phyloP scores from a whole-genome alignment of 2,888 invertebrate species.

The Scelioninae gen. 2 region DNA sequence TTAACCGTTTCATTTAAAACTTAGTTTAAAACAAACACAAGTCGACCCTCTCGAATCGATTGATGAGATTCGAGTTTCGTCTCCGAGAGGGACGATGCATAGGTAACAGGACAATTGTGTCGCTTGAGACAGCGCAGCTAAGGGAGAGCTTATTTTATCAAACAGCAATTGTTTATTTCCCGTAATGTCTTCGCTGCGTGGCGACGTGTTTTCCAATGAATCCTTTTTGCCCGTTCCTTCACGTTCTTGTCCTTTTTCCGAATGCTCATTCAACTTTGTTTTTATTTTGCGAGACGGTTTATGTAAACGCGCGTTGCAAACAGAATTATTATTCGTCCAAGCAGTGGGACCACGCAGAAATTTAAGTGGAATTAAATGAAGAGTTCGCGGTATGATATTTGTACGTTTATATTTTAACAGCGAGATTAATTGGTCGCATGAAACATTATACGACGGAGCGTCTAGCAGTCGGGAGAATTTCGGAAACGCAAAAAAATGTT shows the following conservation, averaged over 20 bases:
- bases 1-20: slow-evolving; percentile 53
- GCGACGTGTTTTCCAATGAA: slow-evolving; percentile 17
- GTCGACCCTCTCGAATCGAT: slow-evolving; percentile 46
- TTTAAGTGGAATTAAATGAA: slow-evolving; percentile 19
- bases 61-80: slow-evolving; percentile 44
- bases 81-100: slow-evolving; percentile 24
- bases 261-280: neutral
- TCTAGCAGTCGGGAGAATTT: slow-evolving; percentile 14
- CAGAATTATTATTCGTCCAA: slow-evolving; percentile 12
- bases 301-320: slow-evolving; percentile 19
- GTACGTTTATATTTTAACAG: slow-evolving; percentile 11
- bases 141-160: slow-evolving; percentile 43
- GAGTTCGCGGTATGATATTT: slow-evolving; percentile 9
- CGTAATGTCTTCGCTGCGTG: slow-evolving; percentile 1
- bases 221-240: slow-evolving; percentile 16
- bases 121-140: slow-evolving; percentile 35
- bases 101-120: slow-evolving; percentile 46
- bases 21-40: slow-evolving; percentile 49
- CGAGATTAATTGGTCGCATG: slow-evolving; percentile 21
- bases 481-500: neutral
- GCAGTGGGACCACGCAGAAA: slow-evolving; percentile 13
- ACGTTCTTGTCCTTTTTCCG: neutral
- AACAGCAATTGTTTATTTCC: slow-evolving; percentile 39
- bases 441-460: slow-evolving; percentile 13
- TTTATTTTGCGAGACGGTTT: slow-evolving; percentile 6